A percentile compares a stretch with the other conserved stretches of the same genome.
These are phyloP conservation scores for Acomys russatus DNA, from an alignment of 2,797 vertebrate genomes.

Conservation along the genomic window DNA sequence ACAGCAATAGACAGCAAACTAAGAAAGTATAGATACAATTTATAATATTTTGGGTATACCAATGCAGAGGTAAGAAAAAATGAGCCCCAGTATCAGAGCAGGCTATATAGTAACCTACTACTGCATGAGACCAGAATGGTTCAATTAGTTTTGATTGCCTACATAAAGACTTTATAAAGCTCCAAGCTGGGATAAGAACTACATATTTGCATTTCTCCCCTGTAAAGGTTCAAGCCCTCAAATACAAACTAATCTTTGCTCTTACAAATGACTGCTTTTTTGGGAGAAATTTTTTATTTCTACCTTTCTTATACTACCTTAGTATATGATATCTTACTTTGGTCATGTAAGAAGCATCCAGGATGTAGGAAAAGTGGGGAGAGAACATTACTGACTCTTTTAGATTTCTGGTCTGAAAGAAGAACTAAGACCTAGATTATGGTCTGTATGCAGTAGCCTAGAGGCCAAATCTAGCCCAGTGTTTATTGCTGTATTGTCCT, in stretches of 20 bases:
- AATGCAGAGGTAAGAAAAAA: constrained; percentile 29
- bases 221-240: constrained; percentile 40
- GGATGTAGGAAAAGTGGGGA: background rate
- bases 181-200: constrained; percentile 63
- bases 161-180: constrained; percentile 57
- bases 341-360: constrained; percentile 54
- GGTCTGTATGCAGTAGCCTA: background rate
- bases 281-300: constrained; percentile 42
- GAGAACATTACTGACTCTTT: constrained; percentile 28
- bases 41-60: constrained; percentile 30
- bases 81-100: background rate
- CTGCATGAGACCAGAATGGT: constrained; percentile 45
- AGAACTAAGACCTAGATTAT: constrained; percentile 15
- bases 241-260: constrained; percentile 47
- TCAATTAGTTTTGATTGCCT: constrained; percentile 58
- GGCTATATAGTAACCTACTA: constrained; percentile 41
- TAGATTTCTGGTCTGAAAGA: background rate
- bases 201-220: constrained; percentile 8
- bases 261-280: constrained; percentile 44
- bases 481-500: background rate
- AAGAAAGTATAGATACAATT: constrained; percentile 24
- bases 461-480: background rate
- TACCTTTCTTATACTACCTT: background rate
- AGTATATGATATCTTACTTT: constrained; percentile 26
- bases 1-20: background rate